Evolutionary conservation across 2,797 vertebrate genomes (phyloP).

Genomic region (Natrix natrix): DNA sequence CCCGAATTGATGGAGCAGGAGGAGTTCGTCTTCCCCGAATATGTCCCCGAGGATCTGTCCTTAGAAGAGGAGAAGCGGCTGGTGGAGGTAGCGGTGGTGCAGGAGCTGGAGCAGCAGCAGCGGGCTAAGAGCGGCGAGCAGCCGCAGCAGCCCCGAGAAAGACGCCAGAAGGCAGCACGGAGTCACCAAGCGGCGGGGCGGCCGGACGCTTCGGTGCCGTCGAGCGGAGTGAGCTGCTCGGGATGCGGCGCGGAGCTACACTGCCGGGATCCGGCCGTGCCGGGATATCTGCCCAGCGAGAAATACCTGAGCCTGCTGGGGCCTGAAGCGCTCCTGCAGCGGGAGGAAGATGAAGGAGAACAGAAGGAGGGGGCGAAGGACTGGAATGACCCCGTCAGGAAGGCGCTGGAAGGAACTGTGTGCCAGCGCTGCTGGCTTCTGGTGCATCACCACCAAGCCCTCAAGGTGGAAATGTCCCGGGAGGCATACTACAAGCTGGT

Average conservation of each 20-base stretch:
- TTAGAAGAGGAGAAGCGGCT: not conserved
- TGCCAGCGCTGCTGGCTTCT: conserved; percentile 88
- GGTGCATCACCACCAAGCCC: conserved; percentile 75
- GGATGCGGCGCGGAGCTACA: conserved; percentile 89
- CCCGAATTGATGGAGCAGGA: conserved; percentile 35
- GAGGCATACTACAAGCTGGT: conserved; percentile 77
- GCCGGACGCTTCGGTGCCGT: conserved; percentile 62
- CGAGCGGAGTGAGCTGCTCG: conserved; percentile 74
- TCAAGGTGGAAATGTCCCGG: conserved; percentile 71
- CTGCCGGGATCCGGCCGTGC: conserved; percentile 66
- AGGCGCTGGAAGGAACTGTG: conserved; percentile 58
- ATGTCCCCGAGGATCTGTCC: conserved; percentile 29
- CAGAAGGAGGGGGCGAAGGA: fast-evolving
- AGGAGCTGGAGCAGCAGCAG: conserved; percentile 8
- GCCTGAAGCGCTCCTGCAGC: not conserved
- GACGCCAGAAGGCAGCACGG: too few species aligned
- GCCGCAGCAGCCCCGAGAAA: fast-evolving
- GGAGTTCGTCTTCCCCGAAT: conserved; percentile 64
- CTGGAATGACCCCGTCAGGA: not conserved
- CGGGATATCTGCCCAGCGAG: conserved; percentile 84
- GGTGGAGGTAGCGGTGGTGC: not conserved
- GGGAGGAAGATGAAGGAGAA: fast-evolving
- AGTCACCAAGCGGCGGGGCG: not conserved
- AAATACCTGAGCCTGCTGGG: conserved; percentile 72
- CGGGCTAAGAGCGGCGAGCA: not conserved